Base-by-base conservation (phyloP, 2,113 vertebrate genomes). In the Phalacrocorax pelagicus region DNA sequence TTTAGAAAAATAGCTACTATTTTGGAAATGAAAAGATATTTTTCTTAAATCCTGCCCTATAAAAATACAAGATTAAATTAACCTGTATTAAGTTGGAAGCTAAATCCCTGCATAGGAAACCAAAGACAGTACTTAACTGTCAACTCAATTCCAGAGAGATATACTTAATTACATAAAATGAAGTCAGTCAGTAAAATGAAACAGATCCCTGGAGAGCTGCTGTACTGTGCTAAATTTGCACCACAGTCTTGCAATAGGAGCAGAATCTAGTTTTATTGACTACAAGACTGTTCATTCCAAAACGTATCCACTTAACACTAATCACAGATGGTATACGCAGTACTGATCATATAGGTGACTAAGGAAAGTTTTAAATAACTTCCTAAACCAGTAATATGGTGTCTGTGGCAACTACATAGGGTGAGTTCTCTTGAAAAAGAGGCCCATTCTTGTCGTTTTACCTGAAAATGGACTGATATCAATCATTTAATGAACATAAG, bases 261-360 rank as follows among this genome's bases (percentile, higher is more conserved):
- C 9, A 69, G 55, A 92, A 86, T 54, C 9, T 9, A 55, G 2
- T 22, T 83, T 84, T 88, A 59, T 73, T 70, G 77, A 72, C 74
- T 46, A 7, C 52, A 40, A 91, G 36, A 69, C 32, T 49, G 49
- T 30, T 65, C 16, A 11, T 32, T 87, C 62, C 58, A 92, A 69
- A 90, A 73, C n/a, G 13, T 29, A 91, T 18, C 17, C 17, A 26
- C 29, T 72, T 52, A n/a, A 44, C 5, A 65, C 7, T 24, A 82
- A 85, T 65, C 14, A 29, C 16, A 34, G 17, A 44, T 4, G 4
- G 8, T 19, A 38, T 17, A 79, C 20, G 42, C 0, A 0, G 38
- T 29, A 77, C 0, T 40, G 27, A 78, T n/a, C 58, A 26, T 24
- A 20, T 10, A 46, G 9, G 2, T 52, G 32, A 18, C 58, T 54